Evolutionary conservation across 2,113 vertebrate genomes (phyloP).

Genomic region (Pithys albifrons): DNA sequence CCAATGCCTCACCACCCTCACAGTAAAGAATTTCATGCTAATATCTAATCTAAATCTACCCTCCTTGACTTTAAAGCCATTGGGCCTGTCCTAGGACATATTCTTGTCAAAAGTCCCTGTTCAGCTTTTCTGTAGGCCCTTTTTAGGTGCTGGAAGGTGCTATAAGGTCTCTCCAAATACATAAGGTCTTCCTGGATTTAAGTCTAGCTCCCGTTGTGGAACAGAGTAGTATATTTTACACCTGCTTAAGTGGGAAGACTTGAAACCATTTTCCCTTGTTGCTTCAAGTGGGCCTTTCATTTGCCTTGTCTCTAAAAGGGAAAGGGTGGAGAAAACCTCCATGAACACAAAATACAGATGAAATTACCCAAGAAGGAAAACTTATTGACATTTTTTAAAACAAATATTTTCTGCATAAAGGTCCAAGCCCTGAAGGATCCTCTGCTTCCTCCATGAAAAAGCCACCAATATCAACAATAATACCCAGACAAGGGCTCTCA

Average conservation of each 20-base stretch:
- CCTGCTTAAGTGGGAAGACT: fast-evolving
- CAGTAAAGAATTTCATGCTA: background rate
- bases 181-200: background rate
- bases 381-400: background rate
- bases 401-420: background rate
- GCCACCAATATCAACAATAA: background rate
- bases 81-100: background rate
- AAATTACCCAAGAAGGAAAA: background rate
- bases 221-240: background rate
- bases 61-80: background rate
- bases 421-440: background rate
- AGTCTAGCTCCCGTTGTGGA: background rate
- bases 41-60: background rate
- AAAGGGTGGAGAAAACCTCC: background rate
- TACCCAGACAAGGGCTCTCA: background rate
- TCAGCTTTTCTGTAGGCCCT: background rate
- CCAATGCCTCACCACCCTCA: background rate
- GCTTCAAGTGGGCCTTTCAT: background rate
- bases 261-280: background rate
- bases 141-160: background rate
- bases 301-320: background rate
- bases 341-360: background rate
- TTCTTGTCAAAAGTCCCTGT: background rate
- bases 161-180: background rate
- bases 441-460: background rate